These are phyloP conservation scores for Asobara japonica DNA, from an alignment of 1,140 invertebrate species.

Conservation along the genomic window DNA sequence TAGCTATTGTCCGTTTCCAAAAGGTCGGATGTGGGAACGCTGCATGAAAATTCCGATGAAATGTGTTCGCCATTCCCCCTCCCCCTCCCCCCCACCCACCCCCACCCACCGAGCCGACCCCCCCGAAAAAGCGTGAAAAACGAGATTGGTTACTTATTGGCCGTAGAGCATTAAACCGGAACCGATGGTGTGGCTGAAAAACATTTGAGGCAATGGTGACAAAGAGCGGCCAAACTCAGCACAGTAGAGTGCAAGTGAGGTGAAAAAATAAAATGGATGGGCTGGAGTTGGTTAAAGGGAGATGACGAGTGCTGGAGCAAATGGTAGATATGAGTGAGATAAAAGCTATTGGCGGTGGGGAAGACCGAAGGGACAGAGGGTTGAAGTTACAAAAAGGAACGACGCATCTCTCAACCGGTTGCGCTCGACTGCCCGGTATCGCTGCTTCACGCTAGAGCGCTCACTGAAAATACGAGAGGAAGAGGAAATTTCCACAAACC, in stretches of 20 bases:
- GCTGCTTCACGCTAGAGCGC: slow-evolving; percentile 24
- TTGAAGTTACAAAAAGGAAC: slow-evolving; percentile 8
- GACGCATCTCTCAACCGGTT: slow-evolving; percentile 27
- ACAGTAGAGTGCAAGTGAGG: slow-evolving; percentile 8
- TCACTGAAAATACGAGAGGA: slow-evolving; percentile 8
- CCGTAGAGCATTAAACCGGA: slow-evolving; percentile 19
- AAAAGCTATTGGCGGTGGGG: no score
- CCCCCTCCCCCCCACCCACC: no score
- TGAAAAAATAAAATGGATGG: not conserved
- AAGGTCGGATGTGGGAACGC: no score
- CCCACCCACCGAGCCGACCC: no score
- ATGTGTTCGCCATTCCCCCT: not conserved
- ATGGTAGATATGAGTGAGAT: no score
- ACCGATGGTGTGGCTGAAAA: slow-evolving; percentile 15
- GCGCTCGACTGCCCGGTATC: slow-evolving; percentile 26
- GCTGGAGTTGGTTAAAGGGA: not conserved
- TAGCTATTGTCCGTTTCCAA: no score
- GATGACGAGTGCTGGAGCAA: not conserved
- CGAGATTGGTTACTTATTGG: slow-evolving; percentile 18
- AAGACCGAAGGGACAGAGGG: not conserved
- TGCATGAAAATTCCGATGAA: no score
- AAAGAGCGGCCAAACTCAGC: slow-evolving; percentile 9
- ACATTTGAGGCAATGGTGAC: slow-evolving; percentile 23
- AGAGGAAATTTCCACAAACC: not conserved
- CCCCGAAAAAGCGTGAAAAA: not conserved